phyloP scores from a whole-genome alignment of 2,888 invertebrate genomes.

The Nymphalis urticae region DNA sequence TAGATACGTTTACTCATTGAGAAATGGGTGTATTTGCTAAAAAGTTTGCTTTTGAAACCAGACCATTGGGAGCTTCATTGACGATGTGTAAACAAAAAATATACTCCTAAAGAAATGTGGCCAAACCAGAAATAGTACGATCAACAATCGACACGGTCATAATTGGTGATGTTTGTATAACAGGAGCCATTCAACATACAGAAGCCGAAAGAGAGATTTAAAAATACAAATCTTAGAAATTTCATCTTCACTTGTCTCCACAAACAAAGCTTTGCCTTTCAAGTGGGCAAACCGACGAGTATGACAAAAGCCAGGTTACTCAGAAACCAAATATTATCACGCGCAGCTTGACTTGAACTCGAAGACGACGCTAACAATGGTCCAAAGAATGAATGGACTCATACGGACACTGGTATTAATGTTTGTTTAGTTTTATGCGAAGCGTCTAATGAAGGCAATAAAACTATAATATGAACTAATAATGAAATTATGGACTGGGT shows the following conservation, averaged over 20 bases:
- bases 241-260: constrained; percentile 61
- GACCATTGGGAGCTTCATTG: constrained; percentile 27
- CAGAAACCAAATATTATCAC: constrained; percentile 78
- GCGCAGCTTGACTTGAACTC: constrained; percentile 61
- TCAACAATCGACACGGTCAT: constrained; percentile 53
- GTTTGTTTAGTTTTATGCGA: constrained; percentile 29
- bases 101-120: constrained; percentile 23
- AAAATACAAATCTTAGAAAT: constrained; percentile 72
- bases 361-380: constrained; percentile 52
- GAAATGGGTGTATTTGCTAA: constrained; percentile 22
- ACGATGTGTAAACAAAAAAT: constrained; percentile 30
- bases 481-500: neutral
- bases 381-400: constrained; percentile 43
- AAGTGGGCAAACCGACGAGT: constrained; percentile 66
- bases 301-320: constrained; percentile 64
- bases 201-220: constrained; percentile 76
- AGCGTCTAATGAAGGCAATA: constrained; percentile 30
- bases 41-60: constrained; percentile 15
- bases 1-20: constrained; percentile 23
- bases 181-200: constrained; percentile 73
- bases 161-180: constrained; percentile 73
- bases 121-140: constrained; percentile 39
- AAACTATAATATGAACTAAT: constrained; percentile 15
- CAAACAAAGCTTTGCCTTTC: constrained; percentile 61
- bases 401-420: constrained; percentile 31